These are phyloP conservation scores for Cyphomyrus discorhynchus DNA, from an alignment of 2,113 vertebrate species.

Conservation along the genomic window DNA sequence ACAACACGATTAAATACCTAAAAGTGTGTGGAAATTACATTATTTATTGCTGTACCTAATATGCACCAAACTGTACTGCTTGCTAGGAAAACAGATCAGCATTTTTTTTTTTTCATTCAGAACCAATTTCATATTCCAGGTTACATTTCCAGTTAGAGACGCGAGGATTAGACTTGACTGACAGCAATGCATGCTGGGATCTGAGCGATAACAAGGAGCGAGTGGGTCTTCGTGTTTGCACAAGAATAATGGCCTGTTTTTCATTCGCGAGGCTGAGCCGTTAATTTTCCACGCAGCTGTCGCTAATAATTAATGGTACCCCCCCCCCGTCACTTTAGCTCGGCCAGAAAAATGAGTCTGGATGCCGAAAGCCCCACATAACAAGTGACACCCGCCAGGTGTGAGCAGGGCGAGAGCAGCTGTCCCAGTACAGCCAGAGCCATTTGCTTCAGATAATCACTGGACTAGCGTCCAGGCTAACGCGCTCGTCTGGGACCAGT, in stretches of 20 bases:
- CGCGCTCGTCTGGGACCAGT: background rate
- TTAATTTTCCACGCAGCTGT: background rate
- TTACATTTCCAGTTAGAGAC: background rate
- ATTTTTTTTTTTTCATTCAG: background rate
- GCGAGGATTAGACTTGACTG: background rate
- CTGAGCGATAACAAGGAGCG: background rate
- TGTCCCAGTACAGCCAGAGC: background rate
- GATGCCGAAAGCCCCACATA: background rate
- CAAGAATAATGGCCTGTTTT: slow-evolving; percentile 2
- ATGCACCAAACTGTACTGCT: background rate
- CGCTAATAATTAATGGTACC: background rate
- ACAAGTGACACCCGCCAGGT: background rate
- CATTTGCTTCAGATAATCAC: background rate
- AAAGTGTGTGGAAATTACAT: background rate
- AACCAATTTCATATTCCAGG: background rate
- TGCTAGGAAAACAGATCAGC: background rate
- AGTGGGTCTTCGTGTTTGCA: background rate
- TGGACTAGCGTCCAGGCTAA: background rate
- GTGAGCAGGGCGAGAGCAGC: background rate
- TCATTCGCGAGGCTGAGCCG: background rate
- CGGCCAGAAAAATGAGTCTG: background rate
- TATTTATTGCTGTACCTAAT: background rate
- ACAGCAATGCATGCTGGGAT: slow-evolving; percentile 4
- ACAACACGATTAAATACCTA: background rate
- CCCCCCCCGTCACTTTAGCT: background rate